Conservation (phyloP, 2,888 invertebrate species). For the Harpalus rubripes region DNA sequence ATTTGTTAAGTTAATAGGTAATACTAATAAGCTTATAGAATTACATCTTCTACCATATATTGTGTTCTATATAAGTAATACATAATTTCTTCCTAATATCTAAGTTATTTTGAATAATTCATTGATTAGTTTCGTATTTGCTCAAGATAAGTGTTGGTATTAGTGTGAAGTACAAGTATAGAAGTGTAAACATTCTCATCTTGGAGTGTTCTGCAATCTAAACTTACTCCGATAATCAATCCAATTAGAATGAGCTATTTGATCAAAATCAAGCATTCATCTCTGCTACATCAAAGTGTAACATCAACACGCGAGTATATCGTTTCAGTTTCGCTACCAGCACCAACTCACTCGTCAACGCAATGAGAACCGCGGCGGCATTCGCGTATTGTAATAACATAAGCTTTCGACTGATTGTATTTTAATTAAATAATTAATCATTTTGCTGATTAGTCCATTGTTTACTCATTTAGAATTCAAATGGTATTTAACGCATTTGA, state of each 20-base stretch:
- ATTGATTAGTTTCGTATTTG: too few species aligned
- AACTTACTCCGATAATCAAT: not conserved
- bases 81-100: too few species aligned
- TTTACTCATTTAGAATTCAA: conserved; percentile 57
- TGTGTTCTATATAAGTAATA: too few species aligned
- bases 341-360: not conserved
- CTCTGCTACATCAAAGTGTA: not conserved
- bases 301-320: not conserved
- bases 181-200: not conserved
- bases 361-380: not conserved
- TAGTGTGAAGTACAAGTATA: not conserved
- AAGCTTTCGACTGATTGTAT: conserved; percentile 47
- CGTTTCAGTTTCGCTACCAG: not conserved
- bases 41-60: too few species aligned
- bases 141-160: not conserved
- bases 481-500: conserved; percentile 51
- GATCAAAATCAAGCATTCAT: not conserved
- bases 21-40: too few species aligned
- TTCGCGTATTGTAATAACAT: conserved; percentile 37
- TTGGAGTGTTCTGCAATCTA: not conserved
- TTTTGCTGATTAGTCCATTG: conserved; percentile 51
- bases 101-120: too few species aligned
- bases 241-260: conserved; percentile 6
- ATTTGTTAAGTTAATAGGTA: too few species aligned
- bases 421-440: conserved; percentile 60